phyloP scores from a whole-genome alignment of 2,888 invertebrate species.

The Spisula subtruncata region DNA sequence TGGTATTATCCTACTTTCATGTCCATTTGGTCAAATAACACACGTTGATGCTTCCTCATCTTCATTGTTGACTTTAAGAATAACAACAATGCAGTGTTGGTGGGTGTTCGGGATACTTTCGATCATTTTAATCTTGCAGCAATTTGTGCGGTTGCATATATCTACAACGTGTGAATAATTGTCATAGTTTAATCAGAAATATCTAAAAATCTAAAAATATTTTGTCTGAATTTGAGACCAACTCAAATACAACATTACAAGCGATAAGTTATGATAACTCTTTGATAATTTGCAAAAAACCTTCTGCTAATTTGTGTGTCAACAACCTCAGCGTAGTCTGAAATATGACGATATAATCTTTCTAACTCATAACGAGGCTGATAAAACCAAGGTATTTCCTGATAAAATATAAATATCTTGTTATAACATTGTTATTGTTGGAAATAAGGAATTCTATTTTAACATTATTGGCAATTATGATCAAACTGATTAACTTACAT shows the following conservation, averaged over 20 bases:
- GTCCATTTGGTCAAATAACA: too few relatives aligned
- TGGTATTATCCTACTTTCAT: too few relatives aligned
- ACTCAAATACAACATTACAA: slow-evolving; percentile 18
- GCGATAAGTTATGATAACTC: background rate
- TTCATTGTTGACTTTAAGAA: too few relatives aligned
- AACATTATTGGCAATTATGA: slow-evolving; percentile 39
- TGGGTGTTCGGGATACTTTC: background rate
- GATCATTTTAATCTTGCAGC: background rate
- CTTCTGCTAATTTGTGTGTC: slow-evolving; percentile 15
- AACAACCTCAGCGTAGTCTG: background rate
- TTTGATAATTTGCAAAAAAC: background rate
- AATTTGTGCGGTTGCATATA: background rate
- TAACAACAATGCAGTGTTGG: too few relatives aligned
- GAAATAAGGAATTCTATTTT: slow-evolving; percentile 1
- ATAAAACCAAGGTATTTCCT: slow-evolving; percentile 8
- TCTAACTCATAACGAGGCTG: background rate
- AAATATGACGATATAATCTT: slow-evolving; percentile 16
- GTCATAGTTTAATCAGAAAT: background rate
- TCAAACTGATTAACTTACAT: slow-evolving; percentile 24
- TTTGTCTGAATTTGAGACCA: slow-evolving; percentile 3
- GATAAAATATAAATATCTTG: background rate
- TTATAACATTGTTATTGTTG: slow-evolving; percentile 20
- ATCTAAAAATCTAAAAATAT: slow-evolving; percentile 9
- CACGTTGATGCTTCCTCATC: too few relatives aligned
- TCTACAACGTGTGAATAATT: background rate